phyloP scores from a whole-genome alignment of 2,113 vertebrate species.

The Neomonachus schauinslandi region DNA sequence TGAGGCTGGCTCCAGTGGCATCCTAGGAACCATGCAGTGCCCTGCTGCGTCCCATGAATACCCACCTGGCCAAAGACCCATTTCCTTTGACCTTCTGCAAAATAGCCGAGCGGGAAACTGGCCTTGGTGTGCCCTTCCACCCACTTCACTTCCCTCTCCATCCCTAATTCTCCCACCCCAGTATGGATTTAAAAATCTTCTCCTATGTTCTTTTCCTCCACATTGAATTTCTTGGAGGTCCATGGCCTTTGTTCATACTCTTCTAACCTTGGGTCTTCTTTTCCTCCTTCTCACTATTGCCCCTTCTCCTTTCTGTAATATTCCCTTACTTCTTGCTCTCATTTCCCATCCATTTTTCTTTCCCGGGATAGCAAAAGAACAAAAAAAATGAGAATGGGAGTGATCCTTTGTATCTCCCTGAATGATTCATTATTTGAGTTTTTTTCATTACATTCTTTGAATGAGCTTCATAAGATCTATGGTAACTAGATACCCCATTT shows the following conservation, averaged over 20 bases:
- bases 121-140: rapidly evolving
- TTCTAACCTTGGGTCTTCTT: not conserved
- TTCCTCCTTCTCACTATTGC: not conserved
- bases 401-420: slow-evolving; percentile 47
- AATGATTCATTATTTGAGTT: slow-evolving; percentile 70
- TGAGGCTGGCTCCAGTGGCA: rapidly evolving
- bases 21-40: not conserved
- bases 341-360: slow-evolving; percentile 46
- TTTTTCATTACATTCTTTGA: slow-evolving; percentile 63
- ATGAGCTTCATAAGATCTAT: slow-evolving; percentile 67
- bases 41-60: no score
- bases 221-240: not conserved
- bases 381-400: slow-evolving; percentile 62
- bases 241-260: not conserved
- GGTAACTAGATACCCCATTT: slow-evolving; percentile 64
- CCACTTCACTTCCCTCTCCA: rapidly evolving
- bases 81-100: not conserved
- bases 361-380: slow-evolving; percentile 48
- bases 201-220: not conserved
- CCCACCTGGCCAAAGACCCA: not conserved
- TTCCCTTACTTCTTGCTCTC: slow-evolving; percentile 13
- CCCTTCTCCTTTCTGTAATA: not conserved
- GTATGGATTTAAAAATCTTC: not conserved
- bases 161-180: not conserved
- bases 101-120: not conserved